Evolutionary conservation across 2,888 invertebrate genomes (phyloP).

Genomic region (Flexamia atlantica): DNA sequence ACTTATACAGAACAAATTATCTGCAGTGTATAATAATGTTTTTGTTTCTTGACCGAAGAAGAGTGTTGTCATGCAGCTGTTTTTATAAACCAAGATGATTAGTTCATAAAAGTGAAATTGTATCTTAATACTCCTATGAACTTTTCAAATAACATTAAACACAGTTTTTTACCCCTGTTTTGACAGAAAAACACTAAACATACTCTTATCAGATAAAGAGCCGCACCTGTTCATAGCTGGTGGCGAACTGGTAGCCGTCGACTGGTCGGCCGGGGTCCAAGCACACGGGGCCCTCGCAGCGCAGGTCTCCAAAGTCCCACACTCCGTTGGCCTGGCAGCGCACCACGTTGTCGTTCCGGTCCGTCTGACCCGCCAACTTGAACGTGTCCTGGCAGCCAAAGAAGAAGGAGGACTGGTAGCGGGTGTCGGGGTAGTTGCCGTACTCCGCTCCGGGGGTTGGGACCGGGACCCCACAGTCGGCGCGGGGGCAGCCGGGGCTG

Average conservation of each 20-base stretch:
- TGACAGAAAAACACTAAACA: too few relatives aligned
- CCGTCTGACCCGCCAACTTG: constrained; percentile 94
- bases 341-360: constrained; percentile 94
- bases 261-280: constrained; percentile 96
- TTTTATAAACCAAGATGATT: too few relatives aligned
- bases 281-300: constrained; percentile 98
- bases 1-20: too few relatives aligned
- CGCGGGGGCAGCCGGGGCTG: constrained; percentile 91
- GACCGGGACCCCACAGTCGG: constrained; percentile 94
- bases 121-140: too few relatives aligned
- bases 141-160: too few relatives aligned
- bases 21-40: too few relatives aligned
- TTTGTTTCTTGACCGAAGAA: too few relatives aligned
- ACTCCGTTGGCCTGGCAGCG: constrained; percentile 94
- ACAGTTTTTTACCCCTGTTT: too few relatives aligned
- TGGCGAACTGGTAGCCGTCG: constrained; percentile 86
- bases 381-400: constrained; percentile 98
- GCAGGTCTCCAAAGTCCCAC: constrained; percentile 98
- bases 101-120: too few relatives aligned
- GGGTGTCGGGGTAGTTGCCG: constrained; percentile 91
- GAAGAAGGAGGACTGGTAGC: constrained; percentile 95
- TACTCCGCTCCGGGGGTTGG: constrained; percentile 97
- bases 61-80: too few relatives aligned
- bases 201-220: too few relatives aligned
- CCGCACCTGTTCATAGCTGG: constrained; percentile 77